phyloP scores from a whole-genome alignment of 2,797 vertebrate species.

The Mormyrus proboscirostris region DNA sequence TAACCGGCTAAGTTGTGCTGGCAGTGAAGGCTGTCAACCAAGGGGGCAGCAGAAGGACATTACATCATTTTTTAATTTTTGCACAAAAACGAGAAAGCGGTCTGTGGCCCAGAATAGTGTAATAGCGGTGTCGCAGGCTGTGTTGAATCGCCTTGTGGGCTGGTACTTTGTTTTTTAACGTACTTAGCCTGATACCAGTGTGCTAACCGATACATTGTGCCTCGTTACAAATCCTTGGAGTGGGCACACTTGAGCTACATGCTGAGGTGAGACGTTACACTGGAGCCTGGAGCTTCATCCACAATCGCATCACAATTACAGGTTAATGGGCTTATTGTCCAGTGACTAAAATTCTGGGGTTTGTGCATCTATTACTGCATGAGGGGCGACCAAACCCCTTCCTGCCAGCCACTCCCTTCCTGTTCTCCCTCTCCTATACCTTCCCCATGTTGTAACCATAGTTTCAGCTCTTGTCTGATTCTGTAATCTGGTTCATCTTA shows the following conservation, averaged over 20 bases:
- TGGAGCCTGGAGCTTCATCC: background rate
- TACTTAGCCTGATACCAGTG: background rate
- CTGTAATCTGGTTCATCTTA: background rate
- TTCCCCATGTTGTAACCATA: background rate
- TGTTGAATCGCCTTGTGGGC: background rate
- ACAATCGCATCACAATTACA: background rate
- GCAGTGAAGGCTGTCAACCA: background rate
- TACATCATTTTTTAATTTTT: background rate
- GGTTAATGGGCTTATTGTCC: background rate
- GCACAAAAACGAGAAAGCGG: background rate
- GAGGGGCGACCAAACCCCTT: background rate
- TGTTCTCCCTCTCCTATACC: conserved; percentile 4
- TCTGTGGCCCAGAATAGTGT: background rate
- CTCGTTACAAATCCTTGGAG: background rate
- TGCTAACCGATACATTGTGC: background rate
- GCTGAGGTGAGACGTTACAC: background rate
- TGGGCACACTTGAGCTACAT: background rate
- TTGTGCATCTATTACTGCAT: background rate
- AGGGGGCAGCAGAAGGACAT: background rate
- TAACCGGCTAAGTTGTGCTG: background rate
- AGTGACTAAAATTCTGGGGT: background rate
- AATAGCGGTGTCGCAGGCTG: background rate
- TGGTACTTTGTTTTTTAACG: background rate
- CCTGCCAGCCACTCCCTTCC: background rate
- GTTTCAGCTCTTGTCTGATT: background rate